phyloP scores from a whole-genome alignment of 2,888 invertebrate species.

The Tiliacea citrago region DNA sequence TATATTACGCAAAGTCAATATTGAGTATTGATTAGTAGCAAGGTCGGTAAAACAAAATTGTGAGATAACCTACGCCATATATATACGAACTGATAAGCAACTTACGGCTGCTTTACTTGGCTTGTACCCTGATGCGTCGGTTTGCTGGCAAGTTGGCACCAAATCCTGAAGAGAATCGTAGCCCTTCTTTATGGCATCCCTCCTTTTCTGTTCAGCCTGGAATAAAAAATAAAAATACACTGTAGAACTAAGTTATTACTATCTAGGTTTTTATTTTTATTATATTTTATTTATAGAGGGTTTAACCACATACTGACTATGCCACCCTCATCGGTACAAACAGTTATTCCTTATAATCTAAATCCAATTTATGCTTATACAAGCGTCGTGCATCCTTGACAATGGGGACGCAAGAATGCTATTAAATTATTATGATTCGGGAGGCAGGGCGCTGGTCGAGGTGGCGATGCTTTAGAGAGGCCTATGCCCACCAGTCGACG shows the following conservation, averaged over 20 bases:
- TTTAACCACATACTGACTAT: too few relatives aligned
- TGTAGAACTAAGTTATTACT: too few relatives aligned
- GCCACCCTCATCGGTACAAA: too few relatives aligned
- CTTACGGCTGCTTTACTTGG: conserved; percentile 97
- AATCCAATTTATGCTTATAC: too few relatives aligned
- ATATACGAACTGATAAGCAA: conserved; percentile 61
- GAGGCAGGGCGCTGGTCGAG: too few relatives aligned
- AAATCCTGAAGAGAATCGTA: conserved; percentile 98
- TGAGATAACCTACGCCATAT: conserved; percentile 63
- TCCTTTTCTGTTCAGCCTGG: conserved; percentile 98
- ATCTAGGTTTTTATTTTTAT: background rate
- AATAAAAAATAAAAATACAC: conserved; percentile 37
- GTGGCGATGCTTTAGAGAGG: too few relatives aligned
- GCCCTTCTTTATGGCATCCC: conserved; percentile 99
- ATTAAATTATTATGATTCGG: too few relatives aligned
- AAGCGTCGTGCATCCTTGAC: too few relatives aligned
- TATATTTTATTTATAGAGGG: too few relatives aligned
- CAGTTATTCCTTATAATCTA: too few relatives aligned
- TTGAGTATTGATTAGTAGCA: conserved; percentile 60
- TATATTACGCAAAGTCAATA: conserved; percentile 40
- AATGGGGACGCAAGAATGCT: too few relatives aligned
- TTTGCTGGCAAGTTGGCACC: conserved; percentile 98
- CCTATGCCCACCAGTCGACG: too few relatives aligned
- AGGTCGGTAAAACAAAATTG: conserved; percentile 62
- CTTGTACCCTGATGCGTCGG: conserved; percentile 97